Base-by-base conservation (phyloP, 2,113 vertebrate genomes). In the Poecile atricapillus region DNA sequence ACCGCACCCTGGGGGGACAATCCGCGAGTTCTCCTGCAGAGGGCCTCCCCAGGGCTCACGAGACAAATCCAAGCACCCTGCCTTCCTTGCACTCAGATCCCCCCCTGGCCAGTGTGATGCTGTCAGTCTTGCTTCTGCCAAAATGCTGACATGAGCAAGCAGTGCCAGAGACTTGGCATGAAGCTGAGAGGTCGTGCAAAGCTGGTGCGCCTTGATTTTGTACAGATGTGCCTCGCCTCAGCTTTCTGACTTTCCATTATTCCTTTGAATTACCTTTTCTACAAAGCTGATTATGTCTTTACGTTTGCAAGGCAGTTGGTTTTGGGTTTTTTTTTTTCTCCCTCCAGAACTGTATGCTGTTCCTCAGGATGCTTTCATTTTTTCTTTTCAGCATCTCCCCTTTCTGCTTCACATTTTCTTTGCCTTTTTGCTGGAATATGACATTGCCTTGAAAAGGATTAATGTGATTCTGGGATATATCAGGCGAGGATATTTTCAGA, bases 261-360 rank as follows among this genome's bases (percentile, higher is more conserved):
- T 74, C 67, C 85, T 90, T 83, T 83, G 75, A 92, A 94, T 92
- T 83, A 94, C 71, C 88, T 94, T 95, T 92, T 59, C 79, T 94
- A 50, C 88, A 88, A 64, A 92, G 75, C 71, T 93, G 88, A 94
- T 94, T 76, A 94, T 81, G 79, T 92, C 88, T 90, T 95, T 79
- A 85, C 2, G 0, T 86, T 90, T 77, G n/a, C 59, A 93, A 37
- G 63, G 74, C 27, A 64, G 25, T 46, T 13, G 6, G 2, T 39
- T 13, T 44, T 35, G 23, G 41, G 39, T 39, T 28, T 39, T 16
- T 28, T 16, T 56, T 67, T 59, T 59, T 0, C 27, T 90, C 31
- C 64, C 33, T 86, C 30, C 50, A 82, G 81, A 84, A 87, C 16
- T 67, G 25, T 69, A 79, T 86, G 33, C 73, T 94, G 46, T 74